Base-by-base conservation (phyloP, 2,797 vertebrate genomes). In the Calcarius lapponicus region DNA sequence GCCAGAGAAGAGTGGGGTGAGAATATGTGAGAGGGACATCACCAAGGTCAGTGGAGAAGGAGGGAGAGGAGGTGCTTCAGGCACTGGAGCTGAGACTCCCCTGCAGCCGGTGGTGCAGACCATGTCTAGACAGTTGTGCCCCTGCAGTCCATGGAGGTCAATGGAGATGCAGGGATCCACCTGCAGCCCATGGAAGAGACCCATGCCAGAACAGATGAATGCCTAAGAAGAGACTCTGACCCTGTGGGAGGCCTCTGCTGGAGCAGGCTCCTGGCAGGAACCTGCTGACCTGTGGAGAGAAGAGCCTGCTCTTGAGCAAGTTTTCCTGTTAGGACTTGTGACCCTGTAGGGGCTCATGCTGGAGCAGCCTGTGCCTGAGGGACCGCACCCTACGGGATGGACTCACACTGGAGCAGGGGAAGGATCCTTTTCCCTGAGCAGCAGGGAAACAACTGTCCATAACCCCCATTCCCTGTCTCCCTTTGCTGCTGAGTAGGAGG, bases 241-340 rank as follows among this genome's bases (percentile, higher is more conserved):
- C 9, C 34, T 48, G 11, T 34, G 31, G 20, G 48, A 47, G 7
- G 34, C 3, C 14, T 6, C 4, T 47, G n/a, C 20, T 69, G 48
- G 25, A 53, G 11, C 24, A 62, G 40, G 2, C 1, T 38, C n/a
- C n/a, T n/a, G 48, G 24, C 40, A 47, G 50, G 29, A 8, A 54
- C 6, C 15, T 47, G 19, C 24, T n/a, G 64, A 40, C 11, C 31
- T 3, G 7, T 13, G 29, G 20, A 54, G n/a, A 45, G 9, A 31
- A 7, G 6, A 40, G 9, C 13, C 6, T 3, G 7, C 5, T 13
- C 16, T n/a, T 0, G 0, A 60, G 6, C 24, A n/a, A 34, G 17
- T 15, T 61, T 38, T 62, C 40, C 25, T 40, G 13, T 48, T 11
- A 76, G n/a, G 28, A 29, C 29, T 17, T 54, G 7, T 54, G 26